Conservation (phyloP, 2,113 vertebrate genomes). For the Argyrosomus japonicus region DNA sequence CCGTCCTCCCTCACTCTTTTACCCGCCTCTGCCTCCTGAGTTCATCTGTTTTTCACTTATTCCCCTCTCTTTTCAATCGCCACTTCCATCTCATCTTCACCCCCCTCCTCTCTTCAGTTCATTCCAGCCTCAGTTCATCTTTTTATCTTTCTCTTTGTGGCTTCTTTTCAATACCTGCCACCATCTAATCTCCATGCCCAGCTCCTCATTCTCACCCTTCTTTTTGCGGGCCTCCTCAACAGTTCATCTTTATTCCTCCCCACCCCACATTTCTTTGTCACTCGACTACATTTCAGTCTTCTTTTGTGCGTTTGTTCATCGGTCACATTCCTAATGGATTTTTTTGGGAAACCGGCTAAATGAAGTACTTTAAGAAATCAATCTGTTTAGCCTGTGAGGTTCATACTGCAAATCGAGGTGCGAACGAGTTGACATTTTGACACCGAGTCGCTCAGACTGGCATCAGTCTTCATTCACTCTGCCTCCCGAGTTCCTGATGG, state of each 20-base stretch:
- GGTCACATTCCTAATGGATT: conserved; percentile 7
- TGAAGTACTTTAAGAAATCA: neutral
- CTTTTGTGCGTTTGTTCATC: conserved; percentile 10
- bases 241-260: conserved; percentile 21
- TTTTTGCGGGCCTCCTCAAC: neutral
- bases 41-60: conserved; percentile 33
- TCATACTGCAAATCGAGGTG: conserved; percentile 9
- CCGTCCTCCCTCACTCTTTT: neutral
- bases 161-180: conserved; percentile 33
- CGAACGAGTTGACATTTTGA: neutral
- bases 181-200: conserved; percentile 29
- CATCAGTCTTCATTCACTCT: neutral
- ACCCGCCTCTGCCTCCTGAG: neutral
- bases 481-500: neutral
- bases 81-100: conserved; percentile 32
- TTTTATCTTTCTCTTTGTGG: conserved; percentile 23
- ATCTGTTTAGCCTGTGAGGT: neutral
- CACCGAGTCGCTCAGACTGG: neutral
- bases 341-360: neutral
- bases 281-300: conserved; percentile 6
- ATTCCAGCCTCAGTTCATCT: conserved; percentile 26
- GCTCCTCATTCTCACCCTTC: neutral
- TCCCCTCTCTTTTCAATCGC: conserved; percentile 26
- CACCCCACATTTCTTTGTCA: neutral
- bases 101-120: conserved; percentile 7